Percentiles rank a stretch among this genome's conserved stretches.
Conservation (phyloP, 2,888 invertebrate species). For the Dolichopus griseipennis region DNA sequence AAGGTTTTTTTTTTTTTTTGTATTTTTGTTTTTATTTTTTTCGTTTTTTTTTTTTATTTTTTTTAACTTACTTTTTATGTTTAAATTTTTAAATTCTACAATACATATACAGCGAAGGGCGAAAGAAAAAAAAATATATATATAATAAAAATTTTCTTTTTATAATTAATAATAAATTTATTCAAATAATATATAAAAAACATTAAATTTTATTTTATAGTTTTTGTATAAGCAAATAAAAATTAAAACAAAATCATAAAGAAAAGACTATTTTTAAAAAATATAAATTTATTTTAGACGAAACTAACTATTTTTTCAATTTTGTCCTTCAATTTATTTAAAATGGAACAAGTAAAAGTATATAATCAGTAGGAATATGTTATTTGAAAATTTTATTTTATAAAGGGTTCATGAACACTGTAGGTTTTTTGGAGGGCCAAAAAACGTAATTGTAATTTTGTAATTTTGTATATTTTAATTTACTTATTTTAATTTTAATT, state of each 20-base stretch:
- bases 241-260: background rate
- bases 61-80: slow-evolving; percentile 34
- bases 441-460: too few species aligned
- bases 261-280: background rate
- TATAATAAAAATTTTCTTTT: slow-evolving; percentile 13
- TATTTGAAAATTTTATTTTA: too few species aligned
- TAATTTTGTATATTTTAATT: too few species aligned
- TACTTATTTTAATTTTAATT: too few species aligned
- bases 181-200: background rate
- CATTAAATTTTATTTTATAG: background rate
- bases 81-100: slow-evolving; percentile 43
- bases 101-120: slow-evolving; percentile 45
- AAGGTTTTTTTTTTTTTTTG: slow-evolving; percentile 19
- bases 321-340: background rate
- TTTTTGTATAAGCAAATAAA: slow-evolving; percentile 2
- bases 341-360: too few species aligned
- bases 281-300: too few species aligned
- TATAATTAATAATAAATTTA: slow-evolving; percentile 10
- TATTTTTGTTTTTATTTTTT: slow-evolving; percentile 20
- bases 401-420: too few species aligned
- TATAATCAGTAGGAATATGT: too few species aligned
- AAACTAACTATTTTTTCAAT: background rate
- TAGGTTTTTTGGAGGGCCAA: too few species aligned
- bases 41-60: slow-evolving; percentile 22
- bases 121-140: slow-evolving; percentile 35